Evolutionary conservation across 2,888 invertebrate genomes (phyloP), one percentile per base, ranked within the genome.

Genomic region (Endomychus coccineus): DNA sequence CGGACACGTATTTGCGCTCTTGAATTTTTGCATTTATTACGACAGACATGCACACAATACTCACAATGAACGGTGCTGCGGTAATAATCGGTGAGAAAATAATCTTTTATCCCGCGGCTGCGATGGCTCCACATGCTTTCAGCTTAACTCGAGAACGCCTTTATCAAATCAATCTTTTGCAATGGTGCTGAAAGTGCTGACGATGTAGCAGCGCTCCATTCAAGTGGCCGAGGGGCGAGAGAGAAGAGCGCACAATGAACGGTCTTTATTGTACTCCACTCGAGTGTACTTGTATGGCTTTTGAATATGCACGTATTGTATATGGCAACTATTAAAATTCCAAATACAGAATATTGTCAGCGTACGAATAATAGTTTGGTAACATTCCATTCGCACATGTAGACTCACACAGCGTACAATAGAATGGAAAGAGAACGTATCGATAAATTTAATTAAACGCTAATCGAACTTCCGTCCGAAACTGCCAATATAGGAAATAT

Each of bases 81-180:
- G n/a, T n/a, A n/a, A n/a, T n/a, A n/a, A n/a, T n/a, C n/a, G n/a
- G n/a, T n/a, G n/a, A n/a, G n/a, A n/a, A n/a, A n/a, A n/a, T n/a
- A n/a, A n/a, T n/a, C n/a, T n/a, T n/a, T n/a, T n/a, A 19, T 19
- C 21, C 6, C 6, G 9, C 6, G 21, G 21, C 6, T n/a, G 39
- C 32, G 27, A 45, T 45, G 44, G 36, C 42, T 41, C 38, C 44
- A 42, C 40, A 42, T 44, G 51, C 54, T 54, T 55, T 57, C 54
- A 50, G 46, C 44, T 45, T 47, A 52, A 49, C 50, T 50, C 45
- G 51, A 59, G 52, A 54, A 58, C 57, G 60, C 59, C 61, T 57
- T 61, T 62, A 64, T 64, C 64, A 58, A 62, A 62, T 64, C 60
- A 62, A 62, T 64, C 64, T 61, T 55, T 57, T 48, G 52, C 51